Base-by-base conservation (phyloP, 2,888 invertebrate genomes). In the Pseudeuparius sepicola region DNA sequence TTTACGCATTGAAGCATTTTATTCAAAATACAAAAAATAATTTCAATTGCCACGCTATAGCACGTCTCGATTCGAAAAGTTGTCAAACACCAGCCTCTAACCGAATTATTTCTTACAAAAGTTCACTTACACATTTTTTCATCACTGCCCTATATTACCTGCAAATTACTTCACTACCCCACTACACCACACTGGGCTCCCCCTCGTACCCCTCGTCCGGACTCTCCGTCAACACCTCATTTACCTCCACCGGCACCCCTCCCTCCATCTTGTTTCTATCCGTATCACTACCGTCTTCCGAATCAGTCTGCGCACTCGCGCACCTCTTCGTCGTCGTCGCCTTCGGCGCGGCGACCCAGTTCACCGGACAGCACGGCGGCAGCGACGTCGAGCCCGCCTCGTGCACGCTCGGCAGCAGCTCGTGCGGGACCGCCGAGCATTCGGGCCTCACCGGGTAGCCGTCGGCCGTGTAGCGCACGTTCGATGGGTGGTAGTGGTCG, bases 381-480 rank as follows among this genome's bases (percentile, higher is more conserved):
- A 66, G 61, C 17, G 61, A 53, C 9, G 63, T 66, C 2, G 71
- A 58, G 35, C 73, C 74, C 28, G 70, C 71, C 49, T 79, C 40
- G 2, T 13, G 18, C 9, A 36, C 27, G 24, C 18, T 31, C 7
- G 7, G 15, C 3, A 28, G 27, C 3, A 14, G 11, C 16, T 16
- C 9, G 9, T 7, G 14, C 15, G 14, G 9, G 2, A 41, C 44
- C 26, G 30, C 14, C 3, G 34, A 33, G 23, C 40, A 34, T 24
- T 41, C 11, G 39, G 23, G 13, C 25, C 33, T 34, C 17, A 41
- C 41, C 1, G 82, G 81, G 57, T 82, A 81, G 4, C 83, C 82
- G 33, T 48, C 47, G 4, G 48, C 55, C 2, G 83, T 83, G 52
- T 82, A 81, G 45, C 82, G 47, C 35, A 78, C 72, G 55, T 71